Base-by-base conservation (phyloP, 1,140 invertebrate species). In the Zaprionus davidi region DNA sequence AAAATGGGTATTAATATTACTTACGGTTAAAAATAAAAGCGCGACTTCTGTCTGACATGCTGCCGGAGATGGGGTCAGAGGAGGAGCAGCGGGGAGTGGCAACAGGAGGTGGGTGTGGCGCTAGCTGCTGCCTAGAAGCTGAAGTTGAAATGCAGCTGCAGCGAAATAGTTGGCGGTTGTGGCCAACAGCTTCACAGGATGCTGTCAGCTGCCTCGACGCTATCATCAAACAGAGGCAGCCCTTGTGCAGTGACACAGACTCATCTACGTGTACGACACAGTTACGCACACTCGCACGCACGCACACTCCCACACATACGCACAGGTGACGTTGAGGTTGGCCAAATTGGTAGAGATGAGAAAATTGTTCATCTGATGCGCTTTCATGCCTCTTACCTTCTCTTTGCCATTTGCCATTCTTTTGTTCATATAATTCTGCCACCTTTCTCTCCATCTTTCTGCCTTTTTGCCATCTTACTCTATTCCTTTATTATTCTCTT, bases 1-100 rank as follows among this genome's bases (percentile, higher is more conserved):
- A 90, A 90, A 90, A 90, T 90, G 85, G 85, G 82, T 90, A 90
- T 90, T 90, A 90, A 90, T 90, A 90, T 90, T 90, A 90, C 85
- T 90, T 90, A 90, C 81, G 85, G 79, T 90, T 90, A 90, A 90
- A 90, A 85, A 90, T 90, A 90, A 80, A 82, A 81, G 72, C 73
- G 65, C 81, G 76, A 74, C 76, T 87, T 81, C 72, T 79, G 74
- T 81, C 81, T 85, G 85, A 73, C 57, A 72, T 72, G 81, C 65
- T 65, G 66, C 59, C 57, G 41, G 17, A 26, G 6, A 34, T 17
- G 56, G 55, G 31, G 36, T n/a, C 41, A 17, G 41, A 6, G 1
- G 44, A 51, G 11, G 15, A 26, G 49, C 4, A n/a, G 51, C 11
- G 4, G 17, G 28, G 31, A 15, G 56, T 31, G 28, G 22, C 6